Evolutionary conservation across 2,113 vertebrate genomes (phyloP), one percentile per base, ranked within the genome.

Genomic region (Pogonocichla stellata): DNA sequence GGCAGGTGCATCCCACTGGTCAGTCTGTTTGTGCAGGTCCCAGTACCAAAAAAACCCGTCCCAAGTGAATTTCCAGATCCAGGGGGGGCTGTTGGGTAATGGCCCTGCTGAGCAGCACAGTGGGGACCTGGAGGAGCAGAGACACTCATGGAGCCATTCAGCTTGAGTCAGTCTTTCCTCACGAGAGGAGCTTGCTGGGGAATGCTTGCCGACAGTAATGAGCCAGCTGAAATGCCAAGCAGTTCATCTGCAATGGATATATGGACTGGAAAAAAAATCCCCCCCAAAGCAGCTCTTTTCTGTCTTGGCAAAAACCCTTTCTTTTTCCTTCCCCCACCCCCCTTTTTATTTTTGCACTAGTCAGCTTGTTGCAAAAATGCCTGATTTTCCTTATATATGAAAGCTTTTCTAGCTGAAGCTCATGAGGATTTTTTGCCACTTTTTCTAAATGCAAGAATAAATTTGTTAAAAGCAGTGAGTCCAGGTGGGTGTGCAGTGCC

Each of bases 41-140:
- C 33, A 22, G 0, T 93, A 89, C 69, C 16, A 29, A 70, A 53
- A 56, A 87, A 53, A 4, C 47, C 34, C 2, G 0, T 93, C 86
- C 50, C 85, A 75, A 97, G 66, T 90, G 89, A 95, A 93, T 95
- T 97, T 96, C 86, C 97, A 98, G 97, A 94, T 86, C 85, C 22
- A 36, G 2, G 78, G 65, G 15, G 38, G 48, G 51, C 66, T 86
- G 80, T 54, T 86, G 70, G 34, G 50, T 47, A 64, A 70, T 50
- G 80, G 40, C 38, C n/a, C 38, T 40, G 60, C 67, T 74, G 53
- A 88, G 80, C 64, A 47, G 84, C 77, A 29, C 26, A 9, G 29
- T 66, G 50, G 47, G 74, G 50, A 85, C 79, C 69, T 80, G 92
- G 60, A 62, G 22, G 6, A 62, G 74, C 3, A 1, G 53, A 90